phyloP scores from a whole-genome alignment of 2,113 vertebrate species.

The Sclerurus mexicanus region DNA sequence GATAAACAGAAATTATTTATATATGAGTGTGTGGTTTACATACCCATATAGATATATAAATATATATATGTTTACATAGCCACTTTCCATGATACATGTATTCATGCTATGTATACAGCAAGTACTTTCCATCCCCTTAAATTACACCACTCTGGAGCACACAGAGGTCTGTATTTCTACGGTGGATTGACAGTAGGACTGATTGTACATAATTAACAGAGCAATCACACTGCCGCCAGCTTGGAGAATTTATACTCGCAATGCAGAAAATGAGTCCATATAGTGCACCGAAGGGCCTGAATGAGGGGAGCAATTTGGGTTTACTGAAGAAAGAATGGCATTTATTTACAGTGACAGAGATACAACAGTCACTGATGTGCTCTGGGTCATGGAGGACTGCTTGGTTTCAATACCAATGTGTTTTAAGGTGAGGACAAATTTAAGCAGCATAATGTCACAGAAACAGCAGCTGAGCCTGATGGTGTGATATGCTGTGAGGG shows the following conservation, averaged over 20 bases:
- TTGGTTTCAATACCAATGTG: background rate
- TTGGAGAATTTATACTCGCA: background rate
- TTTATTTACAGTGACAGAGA: background rate
- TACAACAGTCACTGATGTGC: background rate
- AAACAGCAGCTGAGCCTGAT: background rate
- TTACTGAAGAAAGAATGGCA: background rate
- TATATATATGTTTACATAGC: background rate
- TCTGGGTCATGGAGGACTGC: background rate
- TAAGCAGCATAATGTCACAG: background rate
- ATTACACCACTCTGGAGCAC: background rate
- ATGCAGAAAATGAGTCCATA: background rate
- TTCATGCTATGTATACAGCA: background rate
- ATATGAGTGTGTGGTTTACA: background rate
- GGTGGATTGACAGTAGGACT: background rate
- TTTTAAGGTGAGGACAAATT: background rate
- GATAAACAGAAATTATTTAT: background rate
- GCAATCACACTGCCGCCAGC: background rate
- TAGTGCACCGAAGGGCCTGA: background rate
- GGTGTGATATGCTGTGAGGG: background rate
- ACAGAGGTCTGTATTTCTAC: background rate
- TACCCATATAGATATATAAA: background rate
- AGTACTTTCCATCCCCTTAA: background rate
- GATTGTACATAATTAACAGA: slow-evolving; percentile 19
- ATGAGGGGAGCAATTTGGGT: background rate
- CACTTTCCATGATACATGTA: background rate